Evolutionary conservation across 2,888 invertebrate genomes (phyloP), one percentile per base, ranked within the genome.

Genomic region (Pycnomerus fuliginosus): DNA sequence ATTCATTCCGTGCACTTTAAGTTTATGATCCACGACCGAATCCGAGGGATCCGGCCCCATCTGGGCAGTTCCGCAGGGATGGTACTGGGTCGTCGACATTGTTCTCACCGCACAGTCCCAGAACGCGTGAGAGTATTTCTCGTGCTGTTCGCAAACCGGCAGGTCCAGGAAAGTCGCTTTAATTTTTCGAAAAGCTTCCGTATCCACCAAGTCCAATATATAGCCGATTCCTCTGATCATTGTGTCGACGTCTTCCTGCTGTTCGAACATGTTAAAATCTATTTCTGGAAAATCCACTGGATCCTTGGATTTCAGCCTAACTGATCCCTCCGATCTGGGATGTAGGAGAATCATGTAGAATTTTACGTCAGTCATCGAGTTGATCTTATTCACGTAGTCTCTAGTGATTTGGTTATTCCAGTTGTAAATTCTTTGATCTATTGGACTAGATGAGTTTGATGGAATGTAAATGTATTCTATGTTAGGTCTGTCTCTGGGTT

Each of bases 11-110:
- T 79, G 72, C 1, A 84, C 83, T 48, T 75, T 73, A 7, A 82
- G 64, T 51, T 79, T 74, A 1, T 77, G 75, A 61, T 84, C 80
- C 0, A 85, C 84, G 0, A 85, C 80, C 0, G 84, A 79, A 0
- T 74, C 69, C 0, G 74, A 65, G 59, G 83, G 83, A 0, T 60
- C 30, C 0, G 80, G 78, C 0, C 84, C 85, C 83, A 85, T 84
- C 65, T 80, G 82, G 52, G 83, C 82, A 1, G 84, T 84, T 1
- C 83, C 78, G 43, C 80, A 75, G 56, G 83, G 81, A 65, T 85
- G 84, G 57, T 84, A 83, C 25, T 83, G 76, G 0, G 83, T 82
- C 3, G 79, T 68, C 0, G 83, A 79, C 28, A 79, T 60, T 0
- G 77, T 74, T 30, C 80, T 73, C 2, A 82, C 69, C 17, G 77